These are phyloP conservation scores for Aythya baeri DNA, from an alignment of 2,113 vertebrate species.

Conservation along the genomic window DNA sequence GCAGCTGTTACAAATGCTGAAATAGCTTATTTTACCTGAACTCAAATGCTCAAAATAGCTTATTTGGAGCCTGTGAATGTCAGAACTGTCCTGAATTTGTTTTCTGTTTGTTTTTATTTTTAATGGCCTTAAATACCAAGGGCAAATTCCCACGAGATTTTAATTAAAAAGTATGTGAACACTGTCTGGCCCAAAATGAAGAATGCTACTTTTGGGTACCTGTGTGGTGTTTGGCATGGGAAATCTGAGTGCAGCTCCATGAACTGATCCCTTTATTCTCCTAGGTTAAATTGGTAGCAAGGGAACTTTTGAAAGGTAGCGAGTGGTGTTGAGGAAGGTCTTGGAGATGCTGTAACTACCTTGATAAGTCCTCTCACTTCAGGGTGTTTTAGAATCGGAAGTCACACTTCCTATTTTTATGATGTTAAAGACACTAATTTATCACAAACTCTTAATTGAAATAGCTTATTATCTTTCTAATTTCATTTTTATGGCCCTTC, in stretches of 20 bases:
- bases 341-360: neutral
- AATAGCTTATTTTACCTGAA: no score
- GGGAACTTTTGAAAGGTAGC: neutral
- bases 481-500: neutral
- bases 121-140: neutral
- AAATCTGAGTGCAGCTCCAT: fast-evolving
- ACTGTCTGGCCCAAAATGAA: neutral
- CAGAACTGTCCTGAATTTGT: neutral
- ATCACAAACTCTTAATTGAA: neutral
- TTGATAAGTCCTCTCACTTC: neutral
- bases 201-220: neutral
- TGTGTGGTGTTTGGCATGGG: fast-evolving
- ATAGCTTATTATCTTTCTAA: neutral
- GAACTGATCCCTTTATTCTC: neutral
- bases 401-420: neutral
- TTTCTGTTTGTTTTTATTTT: neutral
- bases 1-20: neutral
- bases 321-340: fast-evolving
- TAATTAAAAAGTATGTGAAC: neutral
- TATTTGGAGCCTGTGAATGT: no score
- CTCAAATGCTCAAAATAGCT: no score
- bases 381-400: neutral
- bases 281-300: neutral
- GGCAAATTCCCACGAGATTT: fast-evolving
- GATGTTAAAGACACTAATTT: neutral